Percentiles rank a stretch among this genome's conserved stretches.
phyloP scores from a whole-genome alignment of 2,888 invertebrate genomes.

The Tiphia femorata region DNA sequence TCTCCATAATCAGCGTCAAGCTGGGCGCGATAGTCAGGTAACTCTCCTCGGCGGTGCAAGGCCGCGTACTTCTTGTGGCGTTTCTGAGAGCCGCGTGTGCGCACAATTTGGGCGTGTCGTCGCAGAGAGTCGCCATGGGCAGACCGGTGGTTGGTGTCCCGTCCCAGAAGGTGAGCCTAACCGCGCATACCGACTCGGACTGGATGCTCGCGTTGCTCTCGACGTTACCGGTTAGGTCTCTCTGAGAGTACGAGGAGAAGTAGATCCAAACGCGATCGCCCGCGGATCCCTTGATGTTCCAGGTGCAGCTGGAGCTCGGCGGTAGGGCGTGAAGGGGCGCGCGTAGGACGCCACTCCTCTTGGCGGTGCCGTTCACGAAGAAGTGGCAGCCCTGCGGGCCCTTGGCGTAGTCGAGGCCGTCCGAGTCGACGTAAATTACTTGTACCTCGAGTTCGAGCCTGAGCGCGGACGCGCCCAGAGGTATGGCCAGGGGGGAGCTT shows the following conservation, averaged over 20 bases:
- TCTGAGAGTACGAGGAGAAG: conserved; percentile 87
- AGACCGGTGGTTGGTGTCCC: conserved; percentile 57
- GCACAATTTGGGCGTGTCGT: conserved; percentile 83
- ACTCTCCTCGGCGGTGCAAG: conserved; percentile 84
- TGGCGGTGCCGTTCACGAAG: conserved; percentile 70
- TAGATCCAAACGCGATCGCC: conserved; percentile 89
- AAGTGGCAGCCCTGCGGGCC: conserved; percentile 68
- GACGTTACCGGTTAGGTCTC: conserved; percentile 75
- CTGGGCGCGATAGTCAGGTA: conserved; percentile 75
- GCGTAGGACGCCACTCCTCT: conserved; percentile 80
- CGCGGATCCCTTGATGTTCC: conserved; percentile 84
- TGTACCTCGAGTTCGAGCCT: conserved; percentile 89
- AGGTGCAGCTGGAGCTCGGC: conserved; percentile 88
- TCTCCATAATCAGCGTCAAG: conserved; percentile 62
- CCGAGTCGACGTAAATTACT: conserved; percentile 89
- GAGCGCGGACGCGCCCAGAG: conserved; percentile 79
- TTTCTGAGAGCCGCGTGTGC: conserved; percentile 84
- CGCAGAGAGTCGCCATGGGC: conserved; percentile 63
- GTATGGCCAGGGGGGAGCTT: conserved; percentile 86
- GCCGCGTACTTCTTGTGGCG: conserved; percentile 81
- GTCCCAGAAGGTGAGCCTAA: conserved; percentile 63
- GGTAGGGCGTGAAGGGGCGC: conserved; percentile 88
- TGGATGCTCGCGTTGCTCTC: conserved; percentile 53
- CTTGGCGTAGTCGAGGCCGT: conserved; percentile 85
- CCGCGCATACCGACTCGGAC: conserved; percentile 45